Evolutionary conservation across 2,888 invertebrate species (phyloP).

Genomic region (Fragum whitleyi): DNA sequence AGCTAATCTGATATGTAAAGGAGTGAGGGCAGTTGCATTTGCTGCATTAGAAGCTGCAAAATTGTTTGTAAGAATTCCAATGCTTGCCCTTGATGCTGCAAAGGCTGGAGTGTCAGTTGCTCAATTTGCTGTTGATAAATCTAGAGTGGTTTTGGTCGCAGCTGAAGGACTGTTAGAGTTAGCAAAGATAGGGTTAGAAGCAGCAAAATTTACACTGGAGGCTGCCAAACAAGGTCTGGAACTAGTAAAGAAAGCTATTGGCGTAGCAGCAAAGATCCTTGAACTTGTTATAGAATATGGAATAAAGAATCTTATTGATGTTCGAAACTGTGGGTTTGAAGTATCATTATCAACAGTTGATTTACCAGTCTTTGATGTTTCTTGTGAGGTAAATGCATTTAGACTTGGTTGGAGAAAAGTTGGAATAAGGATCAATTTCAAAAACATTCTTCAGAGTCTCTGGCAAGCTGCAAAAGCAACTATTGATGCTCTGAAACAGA

Average conservation of each 20-base stretch:
- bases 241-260: constrained; percentile 47
- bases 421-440: constrained; percentile 48
- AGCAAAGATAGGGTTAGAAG: constrained; percentile 50
- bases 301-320: constrained; percentile 47
- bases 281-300: constrained; percentile 53
- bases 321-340: constrained; percentile 59
- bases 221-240: constrained; percentile 49
- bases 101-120: constrained; percentile 52
- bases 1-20: constrained; percentile 54
- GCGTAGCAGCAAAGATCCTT: constrained; percentile 50
- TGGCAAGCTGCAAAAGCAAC: constrained; percentile 55
- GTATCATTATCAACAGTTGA: constrained; percentile 45
- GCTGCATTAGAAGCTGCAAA: constrained; percentile 55
- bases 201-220: constrained; percentile 42
- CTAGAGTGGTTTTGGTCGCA: constrained; percentile 49
- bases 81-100: constrained; percentile 61
- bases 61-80: constrained; percentile 50
- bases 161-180: constrained; percentile 51
- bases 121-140: constrained; percentile 62
- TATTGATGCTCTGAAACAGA: constrained; percentile 28
- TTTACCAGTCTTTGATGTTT: constrained; percentile 49
- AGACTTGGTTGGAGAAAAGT: constrained; percentile 49
- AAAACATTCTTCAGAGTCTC: constrained; percentile 41
- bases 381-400: constrained; percentile 61
- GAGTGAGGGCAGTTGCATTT: constrained; percentile 51